Conservation (phyloP, 2,797 vertebrate genomes). For the Clarias pachynema region DNA sequence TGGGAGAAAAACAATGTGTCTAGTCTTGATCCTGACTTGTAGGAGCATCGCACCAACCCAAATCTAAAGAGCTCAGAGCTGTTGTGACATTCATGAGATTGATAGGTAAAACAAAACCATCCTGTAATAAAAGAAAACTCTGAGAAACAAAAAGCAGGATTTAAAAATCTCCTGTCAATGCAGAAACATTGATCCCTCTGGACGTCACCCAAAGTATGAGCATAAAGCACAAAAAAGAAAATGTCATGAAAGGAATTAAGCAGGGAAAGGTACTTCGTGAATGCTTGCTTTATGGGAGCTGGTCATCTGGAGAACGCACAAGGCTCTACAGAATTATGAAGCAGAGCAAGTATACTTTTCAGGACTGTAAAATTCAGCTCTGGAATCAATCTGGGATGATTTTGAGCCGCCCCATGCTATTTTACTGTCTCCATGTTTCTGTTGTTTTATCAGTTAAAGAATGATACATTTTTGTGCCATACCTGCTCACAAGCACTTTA, state of each 20-base stretch:
- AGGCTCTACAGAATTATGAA: slow-evolving; percentile 45
- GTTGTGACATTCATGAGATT: slow-evolving; percentile 62
- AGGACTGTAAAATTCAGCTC: slow-evolving; percentile 67
- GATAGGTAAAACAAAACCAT: slow-evolving; percentile 72
- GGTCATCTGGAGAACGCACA: slow-evolving; percentile 68
- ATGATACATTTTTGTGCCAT: slow-evolving; percentile 63
- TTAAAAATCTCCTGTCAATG: slow-evolving; percentile 64
- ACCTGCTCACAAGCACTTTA: slow-evolving; percentile 76
- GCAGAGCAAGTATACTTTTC: slow-evolving; percentile 68
- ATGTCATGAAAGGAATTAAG: slow-evolving; percentile 49
- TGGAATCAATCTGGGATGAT: slow-evolving; percentile 75
- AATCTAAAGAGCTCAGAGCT: slow-evolving; percentile 54
- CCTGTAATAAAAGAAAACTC: slow-evolving; percentile 73
- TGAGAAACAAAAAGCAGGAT: slow-evolving; percentile 66
- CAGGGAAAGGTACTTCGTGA: slow-evolving; percentile 45
- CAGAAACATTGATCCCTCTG: slow-evolving; percentile 60
- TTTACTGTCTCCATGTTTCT: slow-evolving; percentile 70
- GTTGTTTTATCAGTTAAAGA: slow-evolving; percentile 68
- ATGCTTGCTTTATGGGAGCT: slow-evolving; percentile 57
- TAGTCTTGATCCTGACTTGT: slow-evolving; percentile 45
- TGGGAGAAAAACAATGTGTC: slow-evolving; percentile 36
- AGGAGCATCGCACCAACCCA: slow-evolving; percentile 42
- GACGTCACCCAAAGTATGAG: slow-evolving; percentile 58
- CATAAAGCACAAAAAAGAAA: slow-evolving; percentile 49
- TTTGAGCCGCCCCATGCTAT: slow-evolving; percentile 53